These are phyloP conservation scores for Danio albolineatus DNA, from an alignment of 2,797 vertebrate species.

Conservation along the genomic window DNA sequence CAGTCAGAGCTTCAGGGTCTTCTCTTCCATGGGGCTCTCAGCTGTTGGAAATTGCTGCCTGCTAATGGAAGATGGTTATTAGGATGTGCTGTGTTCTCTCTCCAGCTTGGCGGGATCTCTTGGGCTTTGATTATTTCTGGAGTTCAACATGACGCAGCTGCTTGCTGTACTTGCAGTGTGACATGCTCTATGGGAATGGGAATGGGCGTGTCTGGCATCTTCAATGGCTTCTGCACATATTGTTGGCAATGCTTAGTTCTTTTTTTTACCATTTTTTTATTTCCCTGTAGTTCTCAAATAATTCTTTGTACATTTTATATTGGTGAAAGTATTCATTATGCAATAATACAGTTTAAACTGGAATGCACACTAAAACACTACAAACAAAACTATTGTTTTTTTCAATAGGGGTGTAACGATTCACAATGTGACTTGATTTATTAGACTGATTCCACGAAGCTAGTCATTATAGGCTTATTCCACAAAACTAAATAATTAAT, in stretches of 20 bases:
- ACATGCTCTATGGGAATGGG: conserved; percentile 42
- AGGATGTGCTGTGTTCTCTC: conserved; percentile 45
- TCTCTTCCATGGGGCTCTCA: conserved; percentile 32
- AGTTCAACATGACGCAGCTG: conserved; percentile 54
- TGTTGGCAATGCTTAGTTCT: background rate
- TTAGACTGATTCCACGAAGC: too few relatives aligned
- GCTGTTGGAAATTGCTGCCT: conserved; percentile 53
- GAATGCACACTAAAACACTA: too few relatives aligned
- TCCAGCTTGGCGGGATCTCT: conserved; percentile 45
- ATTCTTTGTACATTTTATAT: background rate
- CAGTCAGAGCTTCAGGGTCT: conserved; percentile 9
- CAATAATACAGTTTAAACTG: background rate
- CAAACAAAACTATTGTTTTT: too few relatives aligned
- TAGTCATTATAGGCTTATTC: too few relatives aligned
- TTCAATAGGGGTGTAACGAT: too few relatives aligned
- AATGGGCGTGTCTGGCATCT: conserved; percentile 34
- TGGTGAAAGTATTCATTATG: too few relatives aligned
- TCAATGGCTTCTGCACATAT: conserved; percentile 4
- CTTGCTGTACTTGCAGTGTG: conserved; percentile 29
- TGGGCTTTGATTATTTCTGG: conserved; percentile 56
- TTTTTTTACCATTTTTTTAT: background rate
- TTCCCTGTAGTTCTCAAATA: conserved; percentile 1
- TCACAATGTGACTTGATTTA: too few relatives aligned
- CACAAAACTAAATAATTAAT: too few relatives aligned
- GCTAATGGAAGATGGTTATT: conserved; percentile 29